Conservation (phyloP, 2,888 invertebrate genomes). For the Orthonychiurus folsomi region DNA sequence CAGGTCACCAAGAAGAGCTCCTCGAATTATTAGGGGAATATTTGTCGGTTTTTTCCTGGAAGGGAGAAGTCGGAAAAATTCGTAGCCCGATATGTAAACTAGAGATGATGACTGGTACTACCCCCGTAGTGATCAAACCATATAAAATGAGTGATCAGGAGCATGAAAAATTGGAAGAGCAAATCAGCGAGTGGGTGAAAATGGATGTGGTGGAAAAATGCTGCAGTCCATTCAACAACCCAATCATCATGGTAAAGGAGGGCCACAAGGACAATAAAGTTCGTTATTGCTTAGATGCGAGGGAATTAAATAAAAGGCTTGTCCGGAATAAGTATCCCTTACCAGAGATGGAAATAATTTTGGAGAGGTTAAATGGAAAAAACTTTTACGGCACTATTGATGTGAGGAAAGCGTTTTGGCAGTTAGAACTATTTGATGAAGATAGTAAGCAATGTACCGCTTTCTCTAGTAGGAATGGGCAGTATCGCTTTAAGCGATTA, state of each 20-base stretch:
- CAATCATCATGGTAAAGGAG: slow-evolving; percentile 42
- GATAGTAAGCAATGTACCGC: not conserved
- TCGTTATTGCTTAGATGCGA: slow-evolving; percentile 9
- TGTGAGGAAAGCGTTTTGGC: slow-evolving; percentile 1
- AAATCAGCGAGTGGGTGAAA: not conserved
- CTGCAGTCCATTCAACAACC: slow-evolving; percentile 10
- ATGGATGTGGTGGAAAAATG: not conserved
- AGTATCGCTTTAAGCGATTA: not conserved
- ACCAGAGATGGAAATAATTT: slow-evolving; percentile 41
- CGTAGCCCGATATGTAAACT: not conserved
- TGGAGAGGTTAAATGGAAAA: slow-evolving; percentile 41
- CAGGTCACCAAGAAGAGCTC: not conserved
- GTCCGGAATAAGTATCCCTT: slow-evolving; percentile 30
- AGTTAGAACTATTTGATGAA: not conserved
- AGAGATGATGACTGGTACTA: not conserved
- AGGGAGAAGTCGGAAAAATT: not conserved
- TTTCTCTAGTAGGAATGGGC: not conserved
- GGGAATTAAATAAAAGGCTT: slow-evolving; percentile 30
- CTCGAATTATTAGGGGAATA: not conserved
- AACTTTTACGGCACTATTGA: slow-evolving; percentile 42
- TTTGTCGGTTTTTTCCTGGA: not conserved
- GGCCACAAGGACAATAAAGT: slow-evolving; percentile 31
- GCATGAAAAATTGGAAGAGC: not conserved
- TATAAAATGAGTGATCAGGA: slow-evolving; percentile 1
- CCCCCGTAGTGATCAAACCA: not conserved